phyloP scores from a whole-genome alignment of 1,140 invertebrate genomes.

The Drosophila aff. region DNA sequence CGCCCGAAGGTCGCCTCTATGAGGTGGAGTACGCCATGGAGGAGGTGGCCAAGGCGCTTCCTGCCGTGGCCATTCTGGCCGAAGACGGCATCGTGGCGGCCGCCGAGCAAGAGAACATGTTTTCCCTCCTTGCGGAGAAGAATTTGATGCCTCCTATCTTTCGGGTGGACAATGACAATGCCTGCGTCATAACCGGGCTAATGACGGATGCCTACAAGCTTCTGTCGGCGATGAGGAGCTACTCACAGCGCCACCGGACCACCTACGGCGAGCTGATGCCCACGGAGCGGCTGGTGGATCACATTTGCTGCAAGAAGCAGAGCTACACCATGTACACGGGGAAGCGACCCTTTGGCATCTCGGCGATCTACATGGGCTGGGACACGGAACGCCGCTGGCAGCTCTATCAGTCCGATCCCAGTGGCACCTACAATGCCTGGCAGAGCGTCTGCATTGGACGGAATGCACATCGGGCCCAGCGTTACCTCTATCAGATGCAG shows the following conservation, averaged over 20 bases:
- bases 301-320: constrained; percentile 99
- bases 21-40: constrained; percentile 99
- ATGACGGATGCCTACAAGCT: constrained; percentile 99
- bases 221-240: constrained; percentile 96
- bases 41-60: constrained; percentile 92
- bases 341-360: constrained; percentile 99
- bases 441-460: constrained; percentile 99
- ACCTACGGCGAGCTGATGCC: constrained; percentile 99
- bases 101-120: constrained; percentile 98
- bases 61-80: constrained; percentile 87
- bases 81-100: constrained; percentile 98
- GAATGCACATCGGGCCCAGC: constrained; percentile 95
- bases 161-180: constrained; percentile 94
- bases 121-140: constrained; percentile 94
- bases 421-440: constrained; percentile 99
- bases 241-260: constrained; percentile 96
- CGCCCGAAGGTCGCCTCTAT: constrained; percentile 98
- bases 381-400: constrained; percentile 99
- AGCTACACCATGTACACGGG: constrained; percentile 99
- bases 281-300: constrained; percentile 98
- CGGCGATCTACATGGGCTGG: constrained; percentile 99
- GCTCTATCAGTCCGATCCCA: constrained; percentile 99
- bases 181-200: constrained; percentile 99
- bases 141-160: not conserved
- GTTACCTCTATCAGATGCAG: constrained; percentile 98